phyloP scores from a whole-genome alignment of 2,113 vertebrate genomes.

The Equus przewalskii region DNA sequence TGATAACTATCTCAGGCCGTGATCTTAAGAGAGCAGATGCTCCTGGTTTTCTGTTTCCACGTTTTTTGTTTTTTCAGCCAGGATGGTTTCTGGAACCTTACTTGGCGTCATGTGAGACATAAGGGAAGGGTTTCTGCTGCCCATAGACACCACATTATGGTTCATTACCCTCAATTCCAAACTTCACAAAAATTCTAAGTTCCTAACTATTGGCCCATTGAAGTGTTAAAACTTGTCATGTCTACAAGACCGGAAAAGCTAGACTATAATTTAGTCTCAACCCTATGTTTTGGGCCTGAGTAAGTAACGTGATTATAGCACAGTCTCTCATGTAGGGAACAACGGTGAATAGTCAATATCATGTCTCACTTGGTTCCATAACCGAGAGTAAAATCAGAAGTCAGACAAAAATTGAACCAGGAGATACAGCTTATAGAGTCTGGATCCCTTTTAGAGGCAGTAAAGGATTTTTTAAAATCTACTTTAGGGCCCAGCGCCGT shows the following conservation, averaged over 20 bases:
- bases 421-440: background rate
- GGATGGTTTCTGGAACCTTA: background rate
- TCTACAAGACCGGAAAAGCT: background rate
- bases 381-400: background rate
- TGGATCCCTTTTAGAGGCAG: background rate
- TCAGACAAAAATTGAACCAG: background rate
- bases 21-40: conserved; percentile 18
- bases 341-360: background rate
- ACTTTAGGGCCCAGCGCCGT: background rate
- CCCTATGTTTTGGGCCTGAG: background rate
- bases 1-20: background rate
- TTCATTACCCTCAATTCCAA: background rate
- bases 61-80: background rate
- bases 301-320: background rate
- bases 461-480: background rate
- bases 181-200: background rate
- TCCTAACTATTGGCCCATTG: background rate
- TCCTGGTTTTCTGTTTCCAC: conserved; percentile 14
- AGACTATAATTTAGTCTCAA: background rate
- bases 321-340: background rate
- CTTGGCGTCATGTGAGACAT: background rate
- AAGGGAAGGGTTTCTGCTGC: background rate
- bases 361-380: background rate
- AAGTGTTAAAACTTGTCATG: background rate
- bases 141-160: background rate